phyloP scores from a whole-genome alignment of 2,113 vertebrate species.

The Malurus melanocephalus region DNA sequence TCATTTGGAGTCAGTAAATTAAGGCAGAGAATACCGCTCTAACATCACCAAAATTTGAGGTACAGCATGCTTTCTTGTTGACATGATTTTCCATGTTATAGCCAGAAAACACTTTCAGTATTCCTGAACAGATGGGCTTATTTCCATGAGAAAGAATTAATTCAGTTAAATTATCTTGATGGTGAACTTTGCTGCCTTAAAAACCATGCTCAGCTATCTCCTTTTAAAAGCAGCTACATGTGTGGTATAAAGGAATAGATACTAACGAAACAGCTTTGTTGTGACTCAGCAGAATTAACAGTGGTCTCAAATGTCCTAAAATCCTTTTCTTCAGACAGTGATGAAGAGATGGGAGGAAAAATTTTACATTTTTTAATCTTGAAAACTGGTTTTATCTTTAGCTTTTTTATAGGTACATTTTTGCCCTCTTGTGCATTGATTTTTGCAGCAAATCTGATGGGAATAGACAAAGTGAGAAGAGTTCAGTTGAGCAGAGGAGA shows the following conservation, averaged over 20 bases:
- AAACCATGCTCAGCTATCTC: background rate
- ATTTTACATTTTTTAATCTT: background rate
- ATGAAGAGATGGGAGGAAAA: background rate
- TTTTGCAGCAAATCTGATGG: background rate
- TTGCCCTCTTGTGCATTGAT: fast-evolving
- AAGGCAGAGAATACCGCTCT: background rate
- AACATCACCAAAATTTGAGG: background rate
- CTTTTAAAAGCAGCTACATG: background rate
- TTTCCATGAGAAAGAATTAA: background rate
- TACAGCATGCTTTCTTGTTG: background rate
- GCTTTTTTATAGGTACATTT: background rate
- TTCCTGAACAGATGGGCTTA: background rate
- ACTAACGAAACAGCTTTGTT: background rate
- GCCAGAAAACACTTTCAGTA: background rate
- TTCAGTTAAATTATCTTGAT: background rate
- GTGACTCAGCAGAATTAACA: background rate
- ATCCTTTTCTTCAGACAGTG: background rate
- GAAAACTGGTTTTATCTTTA: background rate
- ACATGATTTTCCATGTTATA: background rate
- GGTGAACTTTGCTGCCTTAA: background rate
- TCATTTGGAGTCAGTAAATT: background rate
- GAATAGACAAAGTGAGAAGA: background rate
- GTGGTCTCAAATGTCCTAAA: background rate
- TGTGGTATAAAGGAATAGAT: background rate
- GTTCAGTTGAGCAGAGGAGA: background rate